Evolutionary conservation across 2,888 invertebrate species (phyloP).

Genomic region (Candidula unifasciata): DNA sequence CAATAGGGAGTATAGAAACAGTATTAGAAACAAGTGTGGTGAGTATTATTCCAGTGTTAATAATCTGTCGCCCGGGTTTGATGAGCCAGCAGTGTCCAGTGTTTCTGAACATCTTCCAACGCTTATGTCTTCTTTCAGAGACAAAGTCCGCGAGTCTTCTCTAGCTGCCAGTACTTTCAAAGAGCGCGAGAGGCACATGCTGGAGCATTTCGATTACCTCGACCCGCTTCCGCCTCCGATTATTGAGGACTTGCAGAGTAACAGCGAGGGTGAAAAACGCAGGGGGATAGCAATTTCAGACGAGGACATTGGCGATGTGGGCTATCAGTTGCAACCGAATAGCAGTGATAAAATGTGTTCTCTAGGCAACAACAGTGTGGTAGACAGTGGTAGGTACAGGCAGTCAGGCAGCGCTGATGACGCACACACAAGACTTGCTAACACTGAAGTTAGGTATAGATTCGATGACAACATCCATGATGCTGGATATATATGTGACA

Average conservation of each 20-base stretch:
- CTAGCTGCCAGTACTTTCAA: constrained; percentile 57
- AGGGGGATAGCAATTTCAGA: constrained; percentile 36
- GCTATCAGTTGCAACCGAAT: neutral
- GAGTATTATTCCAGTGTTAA: constrained; percentile 57
- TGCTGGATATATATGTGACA: constrained; percentile 9
- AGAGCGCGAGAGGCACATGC: constrained; percentile 54
- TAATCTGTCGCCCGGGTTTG: constrained; percentile 50
- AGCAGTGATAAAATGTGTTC: constrained; percentile 1
- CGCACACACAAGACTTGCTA: neutral
- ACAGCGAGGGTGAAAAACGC: constrained; percentile 36
- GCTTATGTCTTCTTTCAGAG: constrained; percentile 60
- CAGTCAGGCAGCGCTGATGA: neutral
- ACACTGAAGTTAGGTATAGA: neutral
- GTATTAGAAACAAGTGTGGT: constrained; percentile 65
- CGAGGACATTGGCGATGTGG: constrained; percentile 33
- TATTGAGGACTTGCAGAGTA: neutral
- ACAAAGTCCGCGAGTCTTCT: constrained; percentile 60
- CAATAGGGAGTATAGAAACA: constrained; percentile 63
- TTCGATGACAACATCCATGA: constrained; percentile 19
- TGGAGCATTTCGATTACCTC: constrained; percentile 43
- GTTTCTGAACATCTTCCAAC: constrained; percentile 57
- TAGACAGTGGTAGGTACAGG: constrained; percentile 14
- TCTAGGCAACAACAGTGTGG: neutral
- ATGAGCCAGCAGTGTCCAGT: constrained; percentile 39
- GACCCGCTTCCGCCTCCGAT: constrained; percentile 46